These are phyloP conservation scores for Catonia carolina DNA, from an alignment of 2,888 invertebrate genomes.

Conservation along the genomic window DNA sequence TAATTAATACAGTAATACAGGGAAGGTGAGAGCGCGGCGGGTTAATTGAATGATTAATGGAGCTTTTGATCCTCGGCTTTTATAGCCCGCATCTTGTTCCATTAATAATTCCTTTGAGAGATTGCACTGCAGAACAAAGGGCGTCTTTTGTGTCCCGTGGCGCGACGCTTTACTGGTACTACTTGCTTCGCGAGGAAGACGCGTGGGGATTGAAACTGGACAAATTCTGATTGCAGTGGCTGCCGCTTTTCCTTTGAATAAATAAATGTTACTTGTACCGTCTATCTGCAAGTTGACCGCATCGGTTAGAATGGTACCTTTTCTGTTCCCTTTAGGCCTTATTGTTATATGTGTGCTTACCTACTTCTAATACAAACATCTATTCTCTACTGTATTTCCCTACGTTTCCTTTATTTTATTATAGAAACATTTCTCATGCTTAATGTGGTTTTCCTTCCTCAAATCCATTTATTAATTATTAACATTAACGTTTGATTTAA, in stretches of 20 bases:
- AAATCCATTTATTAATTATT: no score
- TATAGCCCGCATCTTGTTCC: constrained; percentile 15
- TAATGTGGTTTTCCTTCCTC: no score
- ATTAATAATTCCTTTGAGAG: constrained; percentile 13
- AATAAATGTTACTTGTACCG: neutral
- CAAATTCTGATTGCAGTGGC: no score
- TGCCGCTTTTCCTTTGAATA: neutral
- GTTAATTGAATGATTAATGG: constrained; percentile 12
- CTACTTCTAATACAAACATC: no score
- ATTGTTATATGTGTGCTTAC: neutral
- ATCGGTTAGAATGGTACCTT: neutral
- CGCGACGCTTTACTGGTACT: constrained; percentile 4
- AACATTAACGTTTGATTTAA: no score
- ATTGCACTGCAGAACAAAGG: constrained; percentile 11
- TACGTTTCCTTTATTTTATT: no score
- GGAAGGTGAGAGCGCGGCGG: neutral
- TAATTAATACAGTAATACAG: neutral
- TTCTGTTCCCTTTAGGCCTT: neutral
- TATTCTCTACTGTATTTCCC: no score
- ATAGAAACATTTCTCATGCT: no score
- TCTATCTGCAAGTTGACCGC: no score
- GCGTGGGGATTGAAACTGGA: neutral
- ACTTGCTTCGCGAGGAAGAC: neutral
- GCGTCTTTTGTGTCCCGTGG: neutral
- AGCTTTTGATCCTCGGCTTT: constrained; percentile 14